Conservation (phyloP, 2,888 invertebrate species). For the Malthinus seriepunctatus region DNA sequence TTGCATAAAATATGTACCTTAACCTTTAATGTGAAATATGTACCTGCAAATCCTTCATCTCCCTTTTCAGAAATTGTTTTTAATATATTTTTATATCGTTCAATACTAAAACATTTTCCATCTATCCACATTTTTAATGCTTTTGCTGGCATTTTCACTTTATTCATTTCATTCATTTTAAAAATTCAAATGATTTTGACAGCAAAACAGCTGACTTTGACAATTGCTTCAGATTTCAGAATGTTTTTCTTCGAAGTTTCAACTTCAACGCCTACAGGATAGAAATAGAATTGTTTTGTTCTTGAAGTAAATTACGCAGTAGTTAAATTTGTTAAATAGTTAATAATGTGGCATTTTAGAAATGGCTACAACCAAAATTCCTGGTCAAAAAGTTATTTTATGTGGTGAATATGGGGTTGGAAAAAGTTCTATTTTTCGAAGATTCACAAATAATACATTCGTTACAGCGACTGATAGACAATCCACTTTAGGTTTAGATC, state of each 20-base stretch:
- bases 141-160: constrained; percentile 30
- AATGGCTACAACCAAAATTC: constrained; percentile 83
- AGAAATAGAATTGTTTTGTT: no score
- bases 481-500: constrained; percentile 90
- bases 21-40: constrained; percentile 22
- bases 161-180: background rate
- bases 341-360: background rate
- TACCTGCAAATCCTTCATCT: constrained; percentile 6
- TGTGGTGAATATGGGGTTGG: constrained; percentile 97
- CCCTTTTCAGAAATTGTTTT: constrained; percentile 4
- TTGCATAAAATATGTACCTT: background rate
- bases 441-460: constrained; percentile 89
- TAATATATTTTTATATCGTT: constrained; percentile 29
- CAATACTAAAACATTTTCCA: constrained; percentile 45
- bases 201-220: background rate
- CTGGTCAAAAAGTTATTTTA: constrained; percentile 89
- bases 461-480: constrained; percentile 80
- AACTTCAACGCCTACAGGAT: background rate
- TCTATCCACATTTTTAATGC: constrained; percentile 50
- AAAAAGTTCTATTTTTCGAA: constrained; percentile 89
- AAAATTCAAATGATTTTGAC: background rate
- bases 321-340: background rate
- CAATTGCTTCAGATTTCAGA: background rate
- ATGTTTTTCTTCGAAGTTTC: background rate
- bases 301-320: background rate